Evolutionary conservation across 2,888 invertebrate genomes (phyloP), one percentile per base, ranked within the genome.

Genomic region (Hemithea aestivaria): DNA sequence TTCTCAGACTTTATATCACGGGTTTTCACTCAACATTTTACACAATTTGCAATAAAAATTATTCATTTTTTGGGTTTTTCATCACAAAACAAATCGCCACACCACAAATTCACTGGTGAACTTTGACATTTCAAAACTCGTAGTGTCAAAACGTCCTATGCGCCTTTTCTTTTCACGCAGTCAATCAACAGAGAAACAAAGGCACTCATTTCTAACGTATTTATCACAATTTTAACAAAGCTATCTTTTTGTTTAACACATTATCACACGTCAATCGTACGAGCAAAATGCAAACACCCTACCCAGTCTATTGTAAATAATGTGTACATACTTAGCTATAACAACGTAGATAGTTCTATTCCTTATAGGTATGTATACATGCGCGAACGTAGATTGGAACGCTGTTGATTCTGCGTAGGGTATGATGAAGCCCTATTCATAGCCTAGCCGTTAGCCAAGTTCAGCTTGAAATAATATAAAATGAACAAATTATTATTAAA

Each of bases 81-180:
- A 48, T 46, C 51, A 53, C 45, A 45, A 52, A 53, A 57, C 50
- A 50, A 54, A 48, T 29, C 54, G 52, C 56, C 55, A 58, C 58
- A 53, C 54, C 33, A 54, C 53, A 53, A 51, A 49, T 49, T 41
- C 45, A 36, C 35, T 51, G 56, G 59, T 82, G 84, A 84, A 85
- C 85, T 85, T 83, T 85, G 84, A 84, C 84, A 85, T 84, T 84
- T 79, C 67, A 58, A 45, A 51, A 45, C 46, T 48, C 51, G 45
- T 70, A 66, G 63, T 64, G 61, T 62, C 66, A 72, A 62, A 77
- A 80, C 46, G 62, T 60, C 68, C 35, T 64, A 73, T 50, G 54
- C 45, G 54, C 63, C 71, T 66, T 74, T 76, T 69, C 73, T 62
- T 76, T 76, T 57, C 58, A 65, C 48, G 55, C 48, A 56, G 40